Evolutionary conservation across 2,113 vertebrate genomes (phyloP), one percentile per base, ranked within the genome.

Genomic region (Grallaria varia): DNA sequence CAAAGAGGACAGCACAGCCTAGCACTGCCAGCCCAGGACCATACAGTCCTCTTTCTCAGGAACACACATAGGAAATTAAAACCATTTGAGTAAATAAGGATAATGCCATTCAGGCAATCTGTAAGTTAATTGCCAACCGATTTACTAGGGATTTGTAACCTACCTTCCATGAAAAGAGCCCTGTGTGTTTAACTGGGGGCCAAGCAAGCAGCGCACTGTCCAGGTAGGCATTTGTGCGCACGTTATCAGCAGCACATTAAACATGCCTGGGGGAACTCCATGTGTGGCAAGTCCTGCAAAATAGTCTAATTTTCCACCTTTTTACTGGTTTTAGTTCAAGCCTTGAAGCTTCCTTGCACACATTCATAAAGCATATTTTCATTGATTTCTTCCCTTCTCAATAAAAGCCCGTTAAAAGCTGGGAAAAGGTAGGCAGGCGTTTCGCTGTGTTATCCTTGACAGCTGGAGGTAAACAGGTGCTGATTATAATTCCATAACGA

Each of bases 221-320:
- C 3, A 1, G 20, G 47, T 31, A 15, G 28, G 40, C 15, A 4
- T 50, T 47, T 11, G 17, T 23, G 24, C 0, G 0, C 0, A 0
- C 6, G 28, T 33, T 74, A 45, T 9, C 56, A 45, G 47, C 18
- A 17, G 39, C 7, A 6, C 14, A 9, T 15, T 17, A 30, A 52
- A 42, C 5, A 9, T 1, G 21, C 39, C 1, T 0, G 5, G 35
- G 49, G 39, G 73, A 68, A n/a, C 58, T 23, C 50, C 2, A 0
- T 42, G 9, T 14, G 8, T 0, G 3, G 45, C 12, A 19, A 30
- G 4, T 66, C 25, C 33, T 11, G 6, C n/a, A 47, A 68, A 44
- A 42, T 25, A 16, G 8, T 28, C 62, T 31, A 12, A 16, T 28
- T 74, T 59, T 28, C 15, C 33, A 33, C 15, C 18, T 33, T 60